Percentiles rank a stretch among this genome's conserved stretches.
These are phyloP conservation scores for Germaria angustata DNA, from an alignment of 2,888 invertebrate species.

Conservation along the genomic window DNA sequence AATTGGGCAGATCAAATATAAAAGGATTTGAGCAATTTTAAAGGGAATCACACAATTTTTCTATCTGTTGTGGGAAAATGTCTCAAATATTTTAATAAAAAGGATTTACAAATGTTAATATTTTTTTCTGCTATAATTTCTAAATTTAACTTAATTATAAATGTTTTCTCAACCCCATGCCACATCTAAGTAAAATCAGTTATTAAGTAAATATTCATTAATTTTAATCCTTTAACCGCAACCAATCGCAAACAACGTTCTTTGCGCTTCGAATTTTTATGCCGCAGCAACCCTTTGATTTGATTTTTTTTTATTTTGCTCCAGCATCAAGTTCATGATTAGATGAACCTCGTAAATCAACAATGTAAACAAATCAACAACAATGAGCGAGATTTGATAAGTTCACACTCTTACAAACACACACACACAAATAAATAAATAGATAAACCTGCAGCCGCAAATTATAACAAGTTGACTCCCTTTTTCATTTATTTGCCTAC, in stretches of 20 bases:
- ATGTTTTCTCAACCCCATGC: not conserved
- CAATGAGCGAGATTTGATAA: slow-evolving; percentile 44
- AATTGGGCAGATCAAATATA: not conserved
- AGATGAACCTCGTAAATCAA: slow-evolving; percentile 59
- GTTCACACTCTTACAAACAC: slow-evolving; percentile 7
- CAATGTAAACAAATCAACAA: slow-evolving; percentile 62
- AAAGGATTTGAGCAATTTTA: too few species aligned
- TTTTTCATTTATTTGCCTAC: not conserved
- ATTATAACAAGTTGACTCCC: slow-evolving; percentile 57
- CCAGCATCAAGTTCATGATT: slow-evolving; percentile 58
- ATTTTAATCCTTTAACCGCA: slow-evolving; percentile 66
- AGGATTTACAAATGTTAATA: slow-evolving; percentile 50
- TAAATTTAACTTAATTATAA: slow-evolving; percentile 35
- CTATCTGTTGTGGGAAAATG: too few species aligned
- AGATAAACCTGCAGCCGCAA: slow-evolving; percentile 55
- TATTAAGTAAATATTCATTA: slow-evolving; percentile 65
- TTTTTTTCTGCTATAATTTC: slow-evolving; percentile 7
- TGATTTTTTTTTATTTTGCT: slow-evolving; percentile 8
- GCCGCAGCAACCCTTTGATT: slow-evolving; percentile 40
- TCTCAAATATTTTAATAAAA: not conserved
- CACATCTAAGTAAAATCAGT: not conserved
- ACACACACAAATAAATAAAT: not conserved
- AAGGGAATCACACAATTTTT: too few species aligned
- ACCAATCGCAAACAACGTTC: slow-evolving; percentile 57
- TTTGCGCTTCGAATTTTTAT: slow-evolving; percentile 5